phyloP scores from a whole-genome alignment of 2,797 vertebrate species.

The Microctenopoma stevenorrisi region DNA sequence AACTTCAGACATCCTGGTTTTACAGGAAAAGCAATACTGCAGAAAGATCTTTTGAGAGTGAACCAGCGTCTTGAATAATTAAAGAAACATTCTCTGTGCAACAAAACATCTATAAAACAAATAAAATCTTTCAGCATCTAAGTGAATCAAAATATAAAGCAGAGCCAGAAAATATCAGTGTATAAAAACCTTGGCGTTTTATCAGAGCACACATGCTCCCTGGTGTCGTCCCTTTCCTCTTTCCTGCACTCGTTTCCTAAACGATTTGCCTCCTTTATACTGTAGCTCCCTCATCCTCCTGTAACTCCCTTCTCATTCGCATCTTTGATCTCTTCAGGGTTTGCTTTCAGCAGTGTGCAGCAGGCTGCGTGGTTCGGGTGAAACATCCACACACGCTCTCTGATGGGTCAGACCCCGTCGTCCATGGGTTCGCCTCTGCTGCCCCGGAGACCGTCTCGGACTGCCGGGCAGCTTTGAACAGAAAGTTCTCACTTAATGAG shows the following conservation, averaged over 20 bases:
- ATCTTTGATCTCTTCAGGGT: slow-evolving; percentile 32
- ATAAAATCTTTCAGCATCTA: slow-evolving; percentile 24
- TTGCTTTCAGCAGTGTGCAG: slow-evolving; percentile 10
- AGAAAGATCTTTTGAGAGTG: slow-evolving; percentile 26
- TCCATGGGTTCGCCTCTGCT: slow-evolving; percentile 69
- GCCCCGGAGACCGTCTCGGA: slow-evolving; percentile 76
- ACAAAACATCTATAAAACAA: slow-evolving; percentile 29
- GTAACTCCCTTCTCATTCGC: neutral
- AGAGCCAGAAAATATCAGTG: slow-evolving; percentile 26
- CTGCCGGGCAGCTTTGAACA: slow-evolving; percentile 67
- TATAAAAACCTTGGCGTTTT: slow-evolving; percentile 60
- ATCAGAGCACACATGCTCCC: slow-evolving; percentile 8
- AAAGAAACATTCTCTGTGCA: slow-evolving; percentile 7
- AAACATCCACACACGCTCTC: slow-evolving; percentile 78
- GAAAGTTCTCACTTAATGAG: neutral
- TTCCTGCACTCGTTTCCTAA: neutral
- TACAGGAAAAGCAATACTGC: slow-evolving; percentile 50
- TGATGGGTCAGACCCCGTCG: slow-evolving; percentile 77
- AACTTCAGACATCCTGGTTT: slow-evolving; percentile 28
- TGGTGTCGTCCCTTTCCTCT: slow-evolving; percentile 9
- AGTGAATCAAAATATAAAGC: slow-evolving; percentile 24
- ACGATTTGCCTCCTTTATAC: neutral
- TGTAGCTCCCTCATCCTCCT: neutral
- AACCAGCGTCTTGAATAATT: slow-evolving; percentile 11
- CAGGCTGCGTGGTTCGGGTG: slow-evolving; percentile 79